phyloP scores from a whole-genome alignment of 2,113 vertebrate species.

The Furnarius figulus region DNA sequence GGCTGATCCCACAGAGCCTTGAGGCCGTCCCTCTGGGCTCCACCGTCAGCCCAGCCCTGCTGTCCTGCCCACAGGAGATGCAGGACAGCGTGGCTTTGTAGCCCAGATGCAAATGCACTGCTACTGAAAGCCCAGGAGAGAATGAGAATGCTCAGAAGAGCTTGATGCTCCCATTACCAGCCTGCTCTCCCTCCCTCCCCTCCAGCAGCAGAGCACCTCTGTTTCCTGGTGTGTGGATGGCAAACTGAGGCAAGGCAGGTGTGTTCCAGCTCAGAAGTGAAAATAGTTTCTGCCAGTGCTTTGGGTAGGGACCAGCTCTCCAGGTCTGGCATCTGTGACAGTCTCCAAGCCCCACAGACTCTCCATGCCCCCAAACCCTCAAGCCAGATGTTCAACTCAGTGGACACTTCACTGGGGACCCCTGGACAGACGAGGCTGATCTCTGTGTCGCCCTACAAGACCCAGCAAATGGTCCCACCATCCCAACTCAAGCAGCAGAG shows the following conservation, averaged over 20 bases:
- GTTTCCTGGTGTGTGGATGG: background rate
- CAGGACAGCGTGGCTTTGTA: conserved; percentile 7
- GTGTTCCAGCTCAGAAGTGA: background rate
- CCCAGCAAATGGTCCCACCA: background rate
- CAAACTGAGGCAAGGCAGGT: background rate
- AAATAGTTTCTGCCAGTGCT: background rate
- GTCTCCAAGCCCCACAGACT: background rate
- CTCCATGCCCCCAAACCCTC: background rate
- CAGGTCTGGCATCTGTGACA: background rate
- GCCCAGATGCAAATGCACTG: background rate
- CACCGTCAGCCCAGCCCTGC: background rate
- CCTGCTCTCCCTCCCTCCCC: background rate
- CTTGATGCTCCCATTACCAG: background rate
- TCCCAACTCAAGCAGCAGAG: background rate
- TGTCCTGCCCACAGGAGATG: background rate
- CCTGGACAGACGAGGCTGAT: background rate
- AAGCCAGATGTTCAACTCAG: background rate
- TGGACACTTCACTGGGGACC: fast-evolving
- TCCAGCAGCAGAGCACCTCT: background rate
- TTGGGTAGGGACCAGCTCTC: background rate
- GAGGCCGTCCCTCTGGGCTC: background rate
- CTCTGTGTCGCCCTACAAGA: background rate
- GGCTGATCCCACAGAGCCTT: background rate
- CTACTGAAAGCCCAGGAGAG: background rate
- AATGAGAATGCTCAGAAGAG: background rate